Base-by-base conservation (phyloP, 2,113 vertebrate species). In the Suricata suricatta region DNA sequence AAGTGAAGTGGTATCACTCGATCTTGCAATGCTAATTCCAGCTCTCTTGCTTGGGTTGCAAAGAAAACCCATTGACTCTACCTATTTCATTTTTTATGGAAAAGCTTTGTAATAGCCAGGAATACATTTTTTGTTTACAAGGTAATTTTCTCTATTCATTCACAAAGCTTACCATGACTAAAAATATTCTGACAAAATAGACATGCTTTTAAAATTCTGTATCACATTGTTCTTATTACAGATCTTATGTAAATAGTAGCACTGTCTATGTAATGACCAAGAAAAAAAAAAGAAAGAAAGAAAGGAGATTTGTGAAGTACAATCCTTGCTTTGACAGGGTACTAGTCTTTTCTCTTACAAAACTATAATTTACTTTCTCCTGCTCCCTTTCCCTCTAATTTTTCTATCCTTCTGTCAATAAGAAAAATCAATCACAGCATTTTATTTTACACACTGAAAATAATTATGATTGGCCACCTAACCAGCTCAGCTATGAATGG, bases 401-500 rank as follows among this genome's bases (percentile, higher is more conserved):
- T 97, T 97, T 96, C 66, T 90, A 92, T 95, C 69, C 81, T 90
- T 95, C 92, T 92, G 71, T 97, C 93, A 95, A 50, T 69, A 79
- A 95, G 88, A 92, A 81, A 44, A 33, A 95, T 88, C 68, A 85
- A 88, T 13, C 35, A 87, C 1, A 91, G 31, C 47, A 94, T 94
- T 97, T 97, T 86, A 95, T 91, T 72, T 95, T 88, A 96, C 76
- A 91, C 44, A 77, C 38, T 82, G 85, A 97, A 96, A 97, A 98
- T 87, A 93, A 97, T 93, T 92, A 84, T 95, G 54, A 96, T 82
- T 92, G 96, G 19, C 72, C 64, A 72, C 17, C 52, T 52, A 92
- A 54, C 33, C 31, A 96, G 64, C 63, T 88, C 71, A 91, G 57
- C 19, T 52, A 87, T 72, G 74, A 98, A 83, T 41, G 90, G 86